Conservation (phyloP, 2,113 vertebrate species). For the Mormyrus iriodes region DNA sequence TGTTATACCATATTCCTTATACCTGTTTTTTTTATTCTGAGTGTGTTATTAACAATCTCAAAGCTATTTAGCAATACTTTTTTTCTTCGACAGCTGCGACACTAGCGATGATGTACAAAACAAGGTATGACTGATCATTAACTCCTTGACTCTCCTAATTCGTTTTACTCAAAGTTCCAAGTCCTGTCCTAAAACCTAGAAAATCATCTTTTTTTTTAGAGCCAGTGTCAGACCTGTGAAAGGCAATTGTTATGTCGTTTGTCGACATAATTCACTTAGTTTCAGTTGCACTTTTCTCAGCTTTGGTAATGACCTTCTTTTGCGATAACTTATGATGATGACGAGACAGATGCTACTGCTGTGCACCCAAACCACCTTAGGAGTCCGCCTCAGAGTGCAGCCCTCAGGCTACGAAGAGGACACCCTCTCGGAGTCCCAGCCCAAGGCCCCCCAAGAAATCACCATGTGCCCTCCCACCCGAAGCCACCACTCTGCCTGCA, state of each 20-base stretch:
- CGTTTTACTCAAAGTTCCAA: neutral
- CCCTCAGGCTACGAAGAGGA: constrained; percentile 39
- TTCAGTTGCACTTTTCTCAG: neutral
- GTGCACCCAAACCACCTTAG: neutral
- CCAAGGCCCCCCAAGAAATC: constrained; percentile 47
- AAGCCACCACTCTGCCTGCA: neutral
- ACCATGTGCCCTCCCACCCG: constrained; percentile 34
- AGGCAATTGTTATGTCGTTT: neutral
- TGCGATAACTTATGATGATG: neutral
- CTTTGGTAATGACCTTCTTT: neutral
- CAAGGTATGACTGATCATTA: neutral
- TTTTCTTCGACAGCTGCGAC: neutral
- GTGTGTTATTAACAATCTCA: neutral
- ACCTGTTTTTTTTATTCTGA: neutral
- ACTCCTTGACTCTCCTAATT: neutral
- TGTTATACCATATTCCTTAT: neutral
- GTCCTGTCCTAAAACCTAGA: neutral
- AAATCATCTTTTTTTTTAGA: neutral
- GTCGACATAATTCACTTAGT: neutral
- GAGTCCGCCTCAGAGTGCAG: neutral
- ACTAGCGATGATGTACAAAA: neutral
- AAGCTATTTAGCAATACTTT: neutral
- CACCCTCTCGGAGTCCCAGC: constrained; percentile 29
- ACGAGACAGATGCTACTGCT: neutral
- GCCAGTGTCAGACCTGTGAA: neutral